A percentile compares a stretch with the other conserved stretches of the same genome.
Evolutionary conservation across 2,113 vertebrate genomes (phyloP).

Genomic region (Pterophyllum scalare): DNA sequence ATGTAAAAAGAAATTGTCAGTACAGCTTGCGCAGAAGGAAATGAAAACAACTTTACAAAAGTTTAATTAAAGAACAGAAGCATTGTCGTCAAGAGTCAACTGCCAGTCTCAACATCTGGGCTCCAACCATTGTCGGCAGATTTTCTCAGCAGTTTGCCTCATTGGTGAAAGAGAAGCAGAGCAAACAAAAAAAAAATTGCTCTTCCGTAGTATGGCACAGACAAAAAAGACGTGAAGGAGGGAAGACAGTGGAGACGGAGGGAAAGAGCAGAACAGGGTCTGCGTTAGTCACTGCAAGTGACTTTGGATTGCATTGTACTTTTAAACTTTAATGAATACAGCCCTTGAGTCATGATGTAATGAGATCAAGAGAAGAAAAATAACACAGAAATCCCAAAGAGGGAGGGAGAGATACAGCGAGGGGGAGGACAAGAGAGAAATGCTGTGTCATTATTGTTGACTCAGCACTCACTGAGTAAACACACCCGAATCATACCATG

Average conservation of each 20-base stretch:
- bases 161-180: conserved; percentile 40
- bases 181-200: conserved; percentile 43
- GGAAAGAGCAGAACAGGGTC: conserved; percentile 36
- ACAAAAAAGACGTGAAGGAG: conserved; percentile 27
- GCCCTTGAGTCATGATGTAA: conserved; percentile 80
- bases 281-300: conserved; percentile 70
- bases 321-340: conserved; percentile 81
- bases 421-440: conserved; percentile 36
- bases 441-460: conserved; percentile 70
- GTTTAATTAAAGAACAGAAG: conserved; percentile 74
- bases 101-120: conserved; percentile 75
- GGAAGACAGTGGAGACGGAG: conserved; percentile 32
- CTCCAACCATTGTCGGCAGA: conserved; percentile 42
- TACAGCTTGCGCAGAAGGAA: conserved; percentile 25
- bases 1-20: conserved; percentile 11
- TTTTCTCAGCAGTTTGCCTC: conserved; percentile 55
- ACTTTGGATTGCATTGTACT: conserved; percentile 73
- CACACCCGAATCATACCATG: conserved; percentile 56
- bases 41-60: conserved; percentile 59
- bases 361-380: conserved; percentile 73
- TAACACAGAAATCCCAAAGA: conserved; percentile 60
- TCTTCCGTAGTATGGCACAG: conserved; percentile 18
- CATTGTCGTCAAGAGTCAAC: conserved; percentile 55
- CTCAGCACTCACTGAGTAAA: conserved; percentile 61
- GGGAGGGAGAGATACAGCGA: conserved; percentile 20